Percentiles rank a stretch among this genome's conserved stretches.
Evolutionary conservation across 2,797 vertebrate genomes (phyloP).

Genomic region (Hybognathus amarus): DNA sequence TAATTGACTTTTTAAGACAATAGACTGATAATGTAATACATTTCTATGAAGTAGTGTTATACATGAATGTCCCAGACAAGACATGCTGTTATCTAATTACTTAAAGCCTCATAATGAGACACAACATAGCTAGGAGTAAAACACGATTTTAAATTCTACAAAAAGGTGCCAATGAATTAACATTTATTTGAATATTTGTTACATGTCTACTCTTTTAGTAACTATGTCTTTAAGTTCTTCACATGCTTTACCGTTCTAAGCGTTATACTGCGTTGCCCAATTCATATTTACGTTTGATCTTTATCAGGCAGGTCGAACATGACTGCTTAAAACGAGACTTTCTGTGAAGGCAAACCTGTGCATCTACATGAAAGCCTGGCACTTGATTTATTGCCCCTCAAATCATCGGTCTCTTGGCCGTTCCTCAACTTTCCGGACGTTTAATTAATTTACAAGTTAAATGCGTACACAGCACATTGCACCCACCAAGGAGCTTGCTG

Average conservation of each 20-base stretch:
- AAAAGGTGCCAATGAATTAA: slow-evolving; percentile 5
- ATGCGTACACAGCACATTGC: slow-evolving; percentile 72
- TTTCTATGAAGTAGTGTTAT: background rate
- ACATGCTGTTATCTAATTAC: background rate
- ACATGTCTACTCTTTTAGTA: background rate
- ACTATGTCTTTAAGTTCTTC: slow-evolving; percentile 25
- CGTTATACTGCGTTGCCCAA: slow-evolving; percentile 54
- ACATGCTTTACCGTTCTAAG: slow-evolving; percentile 49
- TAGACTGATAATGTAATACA: slow-evolving; percentile 15
- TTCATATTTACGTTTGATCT: slow-evolving; percentile 70
- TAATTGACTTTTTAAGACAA: background rate
- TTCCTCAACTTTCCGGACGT: slow-evolving; percentile 76
- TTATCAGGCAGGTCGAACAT: slow-evolving; percentile 67
- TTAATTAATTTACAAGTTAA: slow-evolving; percentile 80
- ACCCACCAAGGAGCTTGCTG: slow-evolving; percentile 75
- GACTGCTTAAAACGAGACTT: slow-evolving; percentile 62
- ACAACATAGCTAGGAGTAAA: background rate
- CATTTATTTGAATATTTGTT: slow-evolving; percentile 32
- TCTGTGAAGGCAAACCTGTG: slow-evolving; percentile 67
- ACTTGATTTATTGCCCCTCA: slow-evolving; percentile 72
- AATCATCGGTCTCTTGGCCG: slow-evolving; percentile 67
- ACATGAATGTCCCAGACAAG: background rate
- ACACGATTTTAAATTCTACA: slow-evolving; percentile 3
- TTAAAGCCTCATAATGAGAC: slow-evolving; percentile 30
- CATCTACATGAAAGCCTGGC: slow-evolving; percentile 72